A percentile compares a stretch with the other conserved stretches of the same genome.
Conservation (phyloP, 2,113 vertebrate species). For the Felis chaus region DNA sequence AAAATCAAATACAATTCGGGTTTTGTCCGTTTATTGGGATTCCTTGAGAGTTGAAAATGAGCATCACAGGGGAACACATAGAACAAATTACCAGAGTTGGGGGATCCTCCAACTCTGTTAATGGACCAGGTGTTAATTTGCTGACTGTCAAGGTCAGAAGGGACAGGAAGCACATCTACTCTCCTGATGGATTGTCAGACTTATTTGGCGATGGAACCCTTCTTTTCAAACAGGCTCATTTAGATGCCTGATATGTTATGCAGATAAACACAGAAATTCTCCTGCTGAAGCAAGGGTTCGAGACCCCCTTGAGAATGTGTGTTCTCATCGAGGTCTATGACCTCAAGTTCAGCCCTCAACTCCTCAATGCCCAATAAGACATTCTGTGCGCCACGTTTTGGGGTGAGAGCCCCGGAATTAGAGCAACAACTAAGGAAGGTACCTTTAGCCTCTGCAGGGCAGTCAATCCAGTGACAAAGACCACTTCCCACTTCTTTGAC, state of each 20-base stretch:
- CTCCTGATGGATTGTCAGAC: neutral
- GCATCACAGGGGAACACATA: neutral
- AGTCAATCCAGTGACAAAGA: no score
- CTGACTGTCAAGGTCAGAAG: neutral
- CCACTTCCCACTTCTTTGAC: accelerated
- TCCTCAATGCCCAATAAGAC: no score
- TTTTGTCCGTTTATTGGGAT: neutral
- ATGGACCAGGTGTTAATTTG: slow-evolving; percentile 5
- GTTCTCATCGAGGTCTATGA: neutral
- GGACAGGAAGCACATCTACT: neutral
- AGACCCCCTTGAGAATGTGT: no score
- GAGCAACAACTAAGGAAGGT: neutral
- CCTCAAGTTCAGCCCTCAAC: neutral
- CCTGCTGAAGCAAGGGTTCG: neutral
- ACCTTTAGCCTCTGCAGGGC: neutral
- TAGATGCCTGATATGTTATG: neutral
- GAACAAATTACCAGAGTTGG: slow-evolving; percentile 3
- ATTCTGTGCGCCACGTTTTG: neutral
- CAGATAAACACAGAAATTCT: neutral
- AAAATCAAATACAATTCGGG: neutral
- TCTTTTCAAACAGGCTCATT: neutral
- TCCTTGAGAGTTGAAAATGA: neutral
- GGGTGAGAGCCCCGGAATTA: neutral
- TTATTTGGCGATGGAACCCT: neutral
- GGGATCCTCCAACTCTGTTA: neutral